phyloP scores from a whole-genome alignment of 2,113 vertebrate species.

The Phalacrocorax carbo region DNA sequence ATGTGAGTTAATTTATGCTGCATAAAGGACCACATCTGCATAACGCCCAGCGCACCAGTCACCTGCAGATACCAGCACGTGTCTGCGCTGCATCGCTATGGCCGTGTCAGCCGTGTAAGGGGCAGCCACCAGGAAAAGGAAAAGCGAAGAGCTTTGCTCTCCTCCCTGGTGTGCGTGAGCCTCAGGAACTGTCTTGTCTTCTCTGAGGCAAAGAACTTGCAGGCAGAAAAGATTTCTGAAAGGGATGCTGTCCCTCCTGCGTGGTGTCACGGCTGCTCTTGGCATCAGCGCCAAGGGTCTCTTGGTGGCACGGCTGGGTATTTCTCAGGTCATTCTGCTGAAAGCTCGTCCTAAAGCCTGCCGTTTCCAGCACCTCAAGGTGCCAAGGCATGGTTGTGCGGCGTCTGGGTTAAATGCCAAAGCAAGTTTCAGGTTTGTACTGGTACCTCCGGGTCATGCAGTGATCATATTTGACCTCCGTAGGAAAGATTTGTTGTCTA shows the following conservation, averaged over 20 bases:
- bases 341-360: not conserved
- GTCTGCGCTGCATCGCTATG: fast-evolving
- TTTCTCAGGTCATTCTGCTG: not conserved
- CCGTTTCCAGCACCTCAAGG: not conserved
- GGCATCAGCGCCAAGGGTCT: not conserved
- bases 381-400: not conserved
- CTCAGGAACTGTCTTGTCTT: not conserved
- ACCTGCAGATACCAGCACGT: not conserved
- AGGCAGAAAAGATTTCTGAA: not conserved
- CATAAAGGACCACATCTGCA: fast-evolving
- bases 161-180: not conserved
- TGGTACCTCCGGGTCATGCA: not conserved
- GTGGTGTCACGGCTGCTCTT: fast-evolving
- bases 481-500: not conserved
- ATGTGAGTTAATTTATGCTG: not conserved
- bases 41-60: fast-evolving
- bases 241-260: not conserved
- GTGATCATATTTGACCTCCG: not conserved
- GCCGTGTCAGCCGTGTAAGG: fast-evolving
- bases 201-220: not conserved
- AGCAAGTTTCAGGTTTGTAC: not conserved
- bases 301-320: not conserved
- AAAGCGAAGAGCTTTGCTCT: not conserved
- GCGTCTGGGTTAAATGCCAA: not conserved
- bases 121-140: not conserved